A percentile compares a stretch with the other conserved stretches of the same genome.
Evolutionary conservation across 2,113 vertebrate genomes (phyloP).

Genomic region (Chitala chitala): DNA sequence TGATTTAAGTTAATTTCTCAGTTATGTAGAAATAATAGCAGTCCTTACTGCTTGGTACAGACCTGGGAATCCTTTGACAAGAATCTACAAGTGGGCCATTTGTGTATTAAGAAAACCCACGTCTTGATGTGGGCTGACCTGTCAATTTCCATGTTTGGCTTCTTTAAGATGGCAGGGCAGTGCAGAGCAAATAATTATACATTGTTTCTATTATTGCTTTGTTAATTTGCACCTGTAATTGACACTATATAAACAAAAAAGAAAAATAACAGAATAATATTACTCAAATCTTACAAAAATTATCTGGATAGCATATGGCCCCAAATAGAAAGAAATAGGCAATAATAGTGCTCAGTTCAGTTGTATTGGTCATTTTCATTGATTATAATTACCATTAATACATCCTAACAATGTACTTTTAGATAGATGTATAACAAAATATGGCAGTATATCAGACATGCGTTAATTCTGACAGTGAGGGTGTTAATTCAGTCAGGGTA

Average conservation of each 20-base stretch:
- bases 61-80: slow-evolving; percentile 47
- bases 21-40: slow-evolving; percentile 60
- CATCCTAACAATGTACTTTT: not conserved
- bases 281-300: slow-evolving; percentile 25
- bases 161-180: slow-evolving; percentile 43
- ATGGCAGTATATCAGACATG: slow-evolving; percentile 27
- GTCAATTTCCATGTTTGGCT: slow-evolving; percentile 39
- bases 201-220: slow-evolving; percentile 68
- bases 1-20: slow-evolving; percentile 60
- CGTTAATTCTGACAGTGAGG: slow-evolving; percentile 25
- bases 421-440: slow-evolving; percentile 37
- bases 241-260: slow-evolving; percentile 54
- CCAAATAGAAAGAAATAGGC: slow-evolving; percentile 27
- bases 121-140: slow-evolving; percentile 38
- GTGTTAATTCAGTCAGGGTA: not conserved
- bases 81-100: slow-evolving; percentile 39
- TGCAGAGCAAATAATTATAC: slow-evolving; percentile 46
- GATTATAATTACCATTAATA: not conserved
- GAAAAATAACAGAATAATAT: slow-evolving; percentile 52
- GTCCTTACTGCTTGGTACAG: slow-evolving; percentile 54
- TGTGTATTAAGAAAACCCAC: slow-evolving; percentile 36
- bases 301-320: too few relatives aligned
- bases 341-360: not conserved
- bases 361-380: slow-evolving; percentile 17
- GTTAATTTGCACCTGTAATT: slow-evolving; percentile 57